These are phyloP conservation scores for Cotesia chilonis DNA, from an alignment of 1,140 invertebrate species.

Conservation along the genomic window DNA sequence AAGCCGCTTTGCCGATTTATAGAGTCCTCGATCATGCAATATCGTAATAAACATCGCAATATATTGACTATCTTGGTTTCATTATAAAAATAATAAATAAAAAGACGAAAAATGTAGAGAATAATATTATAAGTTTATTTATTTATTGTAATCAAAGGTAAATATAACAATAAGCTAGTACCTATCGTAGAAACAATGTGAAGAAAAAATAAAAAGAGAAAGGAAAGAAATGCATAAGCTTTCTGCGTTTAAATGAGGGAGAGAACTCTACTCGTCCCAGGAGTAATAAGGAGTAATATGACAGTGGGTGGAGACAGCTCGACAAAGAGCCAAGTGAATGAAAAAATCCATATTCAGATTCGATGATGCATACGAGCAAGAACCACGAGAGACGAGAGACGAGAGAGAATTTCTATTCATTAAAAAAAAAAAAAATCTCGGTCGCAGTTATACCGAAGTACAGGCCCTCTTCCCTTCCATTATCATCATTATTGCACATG, in stretches of 20 bases:
- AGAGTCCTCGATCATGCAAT: slow-evolving; percentile 22
- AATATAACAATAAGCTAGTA: slow-evolving; percentile 25
- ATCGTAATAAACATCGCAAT: slow-evolving; percentile 11
- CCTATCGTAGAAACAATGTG: slow-evolving; percentile 8
- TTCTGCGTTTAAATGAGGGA: background rate
- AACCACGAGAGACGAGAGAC: slow-evolving; percentile 19
- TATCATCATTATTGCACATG: slow-evolving; percentile 39
- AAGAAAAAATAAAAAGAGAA: slow-evolving; percentile 27
- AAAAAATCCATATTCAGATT: slow-evolving; percentile 56
- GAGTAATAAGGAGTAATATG: slow-evolving; percentile 42
- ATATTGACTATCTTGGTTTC: background rate
- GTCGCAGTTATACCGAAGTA: background rate
- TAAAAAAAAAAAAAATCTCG: slow-evolving; percentile 27
- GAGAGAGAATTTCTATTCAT: slow-evolving; percentile 32
- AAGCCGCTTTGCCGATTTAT: slow-evolving; percentile 14
- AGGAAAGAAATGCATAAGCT: slow-evolving; percentile 7
- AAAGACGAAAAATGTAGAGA: background rate
- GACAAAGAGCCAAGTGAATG: slow-evolving; percentile 49
- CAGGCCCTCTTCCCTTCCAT: slow-evolving; percentile 24
- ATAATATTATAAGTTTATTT: too few relatives aligned
- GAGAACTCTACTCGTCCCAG: slow-evolving; percentile 25
- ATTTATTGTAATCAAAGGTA: background rate
- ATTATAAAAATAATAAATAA: background rate
- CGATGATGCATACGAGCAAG: slow-evolving; percentile 50
- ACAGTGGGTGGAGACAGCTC: slow-evolving; percentile 45